Evolutionary conservation across 2,888 invertebrate genomes (phyloP), one percentile per base, ranked within the genome.

Genomic region (Trisateles emortualis): DNA sequence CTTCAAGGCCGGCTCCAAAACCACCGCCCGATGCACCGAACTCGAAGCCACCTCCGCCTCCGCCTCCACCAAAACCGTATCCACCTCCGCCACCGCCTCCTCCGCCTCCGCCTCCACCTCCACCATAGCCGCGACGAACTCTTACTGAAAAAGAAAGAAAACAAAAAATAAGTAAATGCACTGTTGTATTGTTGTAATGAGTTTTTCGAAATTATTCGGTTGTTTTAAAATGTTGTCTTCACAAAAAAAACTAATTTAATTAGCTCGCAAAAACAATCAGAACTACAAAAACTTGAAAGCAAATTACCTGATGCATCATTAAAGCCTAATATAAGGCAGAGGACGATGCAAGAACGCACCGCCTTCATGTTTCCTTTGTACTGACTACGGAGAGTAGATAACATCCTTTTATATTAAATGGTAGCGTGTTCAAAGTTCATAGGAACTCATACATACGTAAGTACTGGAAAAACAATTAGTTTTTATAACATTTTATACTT

Each of bases 331-430:
- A 75, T 47, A 2, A 84, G 75, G 68, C 81, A 74, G 46, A 83
- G 65, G 64, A 74, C 63, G 52, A 80, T 60, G 63, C 79, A 72
- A 72, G 70, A 60, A 59, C 76, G 79, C 76, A 76, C 67, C 70
- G 80, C 63, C 71, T 69, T 80, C 90, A 90, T 90, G 78, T 64
- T 77, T 80, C 54, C 61, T 61, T 66, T 72, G 75, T 76, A 86
- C 86, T 85, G 78, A 78, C 73, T 52, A 38, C 58, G 59, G 52
- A 39, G 52, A 59, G 48, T 60, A 56, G 35, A 50, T 59, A 58
- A 63, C 81, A 84, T 86, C 88, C 90, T 88, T 89, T 83, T 90
- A 90, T 90, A 90, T 81, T 78, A 76, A 81, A 74, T 72, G 70
- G 66, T 74, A 77, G 76, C 79, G 75, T 76, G 75, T 74, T 74